Evolutionary conservation across 2,113 vertebrate species (phyloP).

Genomic region (Corydoras sp.): DNA sequence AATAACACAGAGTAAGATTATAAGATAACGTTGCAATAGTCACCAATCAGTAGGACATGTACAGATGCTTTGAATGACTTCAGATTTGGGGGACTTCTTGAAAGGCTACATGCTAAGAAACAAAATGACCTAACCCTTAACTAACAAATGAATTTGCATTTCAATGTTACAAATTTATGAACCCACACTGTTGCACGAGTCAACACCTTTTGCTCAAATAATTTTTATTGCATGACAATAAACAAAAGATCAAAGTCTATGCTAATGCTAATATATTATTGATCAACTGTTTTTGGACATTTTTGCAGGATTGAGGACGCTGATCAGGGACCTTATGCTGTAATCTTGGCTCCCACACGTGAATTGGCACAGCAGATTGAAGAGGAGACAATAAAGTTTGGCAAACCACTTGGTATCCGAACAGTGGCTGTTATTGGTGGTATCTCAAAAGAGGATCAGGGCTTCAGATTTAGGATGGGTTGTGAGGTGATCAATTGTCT

Average conservation of each 20-base stretch:
- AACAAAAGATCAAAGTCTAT: too few species aligned
- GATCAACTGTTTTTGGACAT: not conserved
- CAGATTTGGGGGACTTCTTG: too few species aligned
- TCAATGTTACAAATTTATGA: not conserved
- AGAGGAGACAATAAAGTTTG: constrained; percentile 97
- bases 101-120: too few species aligned
- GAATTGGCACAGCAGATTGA: constrained; percentile 98
- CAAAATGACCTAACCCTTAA: too few species aligned
- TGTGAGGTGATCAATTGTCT: constrained; percentile 76
- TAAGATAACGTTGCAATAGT: too few species aligned
- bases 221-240: not conserved
- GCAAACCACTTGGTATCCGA: constrained; percentile 91
- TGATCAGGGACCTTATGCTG: constrained; percentile 93
- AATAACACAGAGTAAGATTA: too few species aligned
- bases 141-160: too few species aligned
- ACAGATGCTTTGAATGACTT: too few species aligned
- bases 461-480: constrained; percentile 93
- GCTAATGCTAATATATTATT: too few species aligned
- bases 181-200: too few species aligned
- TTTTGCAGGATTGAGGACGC: constrained; percentile 87
- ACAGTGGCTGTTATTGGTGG: constrained; percentile 95
- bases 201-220: not conserved
- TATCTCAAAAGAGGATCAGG: constrained; percentile 96
- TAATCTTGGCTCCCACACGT: constrained; percentile 93
- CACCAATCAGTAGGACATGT: too few species aligned